Evolutionary conservation across 2,888 invertebrate genomes (phyloP), one percentile per base, ranked within the genome.

Genomic region (Idaea dimidiata): DNA sequence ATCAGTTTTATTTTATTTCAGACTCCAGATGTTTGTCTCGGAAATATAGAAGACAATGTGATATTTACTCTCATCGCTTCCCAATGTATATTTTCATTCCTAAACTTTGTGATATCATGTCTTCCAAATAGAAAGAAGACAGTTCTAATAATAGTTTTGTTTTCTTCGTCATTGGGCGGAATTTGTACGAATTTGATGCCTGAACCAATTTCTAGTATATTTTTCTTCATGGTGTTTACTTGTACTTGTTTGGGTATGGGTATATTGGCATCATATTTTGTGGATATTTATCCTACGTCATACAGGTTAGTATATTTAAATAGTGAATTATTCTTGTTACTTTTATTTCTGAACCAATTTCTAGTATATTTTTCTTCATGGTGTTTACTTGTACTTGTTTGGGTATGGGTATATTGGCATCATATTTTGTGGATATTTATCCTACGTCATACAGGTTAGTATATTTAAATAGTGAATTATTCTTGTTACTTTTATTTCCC

Each of bases 11-110:
- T 66, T 61, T 56, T 17, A 17, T 87, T 88, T 8, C 86, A 91
- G 91, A 69, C 75, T 1, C 78, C 82, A 54, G 81, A 83, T 55
- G 70, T 78, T 10, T 95, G 95, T 77, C 78, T 83, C 0, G 87
- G 92, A 0, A 85, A 86, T 0, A 89, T 95, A 16, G 94, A 95
- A 70, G 81, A 91, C 4, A 91, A 91, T 63, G 94, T 95, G 0
- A 95, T 96, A 67, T 79, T 94, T 60, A 94, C 94, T 10, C 93
- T 96, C 4, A 89, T 95, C n/a, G 88, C 92, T 0, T 94, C 96
- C 59, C 96, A 96, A 7, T 82, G 88, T 0, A 87, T 93, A 32
- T 95, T 95, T 69, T 87, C 95, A 0, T 73, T 94, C 33, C 92
- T 95, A 10, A 96, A 95, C 79, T 80, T 95, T 59, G 70, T 94